Evolutionary conservation across 2,113 vertebrate genomes (phyloP).

Genomic region (Euleptes europaea): DNA sequence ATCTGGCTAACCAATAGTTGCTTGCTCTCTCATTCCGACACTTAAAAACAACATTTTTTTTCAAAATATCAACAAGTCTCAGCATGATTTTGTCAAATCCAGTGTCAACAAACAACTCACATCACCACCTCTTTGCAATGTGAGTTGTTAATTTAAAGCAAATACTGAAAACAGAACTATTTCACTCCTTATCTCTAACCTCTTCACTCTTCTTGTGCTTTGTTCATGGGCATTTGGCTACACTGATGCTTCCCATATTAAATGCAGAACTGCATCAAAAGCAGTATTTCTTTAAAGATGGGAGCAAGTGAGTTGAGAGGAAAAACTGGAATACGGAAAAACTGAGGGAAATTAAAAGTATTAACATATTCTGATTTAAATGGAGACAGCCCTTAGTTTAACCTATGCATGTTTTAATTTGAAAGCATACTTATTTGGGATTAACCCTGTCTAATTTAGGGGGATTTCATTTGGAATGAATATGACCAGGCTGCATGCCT

Average conservation of each 20-base stretch:
- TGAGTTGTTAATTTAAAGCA: not conserved
- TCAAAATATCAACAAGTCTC: not conserved
- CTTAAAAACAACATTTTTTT: not conserved
- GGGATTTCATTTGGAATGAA: no score
- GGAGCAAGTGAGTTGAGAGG: not conserved
- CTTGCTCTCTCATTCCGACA: not conserved
- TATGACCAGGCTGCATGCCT: no score
- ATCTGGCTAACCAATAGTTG: not conserved
- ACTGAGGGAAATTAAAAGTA: not conserved
- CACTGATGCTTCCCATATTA: no score
- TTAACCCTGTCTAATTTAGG: no score
- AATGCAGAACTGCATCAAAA: not conserved
- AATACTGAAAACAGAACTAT: not conserved
- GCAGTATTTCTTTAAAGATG: not conserved
- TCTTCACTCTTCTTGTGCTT: not conserved
- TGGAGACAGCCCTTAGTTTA: not conserved
- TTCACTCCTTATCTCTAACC: not conserved
- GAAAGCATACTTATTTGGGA: not conserved
- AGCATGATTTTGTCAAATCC: not conserved
- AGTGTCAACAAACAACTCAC: not conserved
- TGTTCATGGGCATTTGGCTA: not conserved
- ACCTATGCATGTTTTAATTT: not conserved
- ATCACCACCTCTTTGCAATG: not conserved
- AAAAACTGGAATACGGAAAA: not conserved
- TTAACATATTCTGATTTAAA: not conserved